These are phyloP conservation scores for Oconnorella tubifera DNA, from an alignment of 2,888 invertebrate genomes.

Conservation along the genomic window DNA sequence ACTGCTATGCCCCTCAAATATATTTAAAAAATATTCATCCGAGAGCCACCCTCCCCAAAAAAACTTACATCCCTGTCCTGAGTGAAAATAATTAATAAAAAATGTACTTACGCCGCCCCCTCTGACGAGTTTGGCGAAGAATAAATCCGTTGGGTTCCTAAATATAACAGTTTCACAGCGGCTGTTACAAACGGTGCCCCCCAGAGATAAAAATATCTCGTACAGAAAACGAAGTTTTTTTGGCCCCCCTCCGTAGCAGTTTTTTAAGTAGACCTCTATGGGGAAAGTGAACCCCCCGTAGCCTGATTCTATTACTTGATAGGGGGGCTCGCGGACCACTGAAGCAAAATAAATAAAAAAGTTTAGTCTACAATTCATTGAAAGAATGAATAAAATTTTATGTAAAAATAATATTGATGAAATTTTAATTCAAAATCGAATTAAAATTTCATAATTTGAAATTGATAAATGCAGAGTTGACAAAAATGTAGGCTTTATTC, in stretches of 20 bases:
- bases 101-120: constrained; percentile 4
- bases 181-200: constrained; percentile 49
- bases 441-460: no score
- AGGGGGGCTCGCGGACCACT: constrained; percentile 89
- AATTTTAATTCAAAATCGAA: no score
- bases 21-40: no score
- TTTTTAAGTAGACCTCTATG: constrained; percentile 76
- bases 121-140: constrained; percentile 2
- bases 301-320: constrained; percentile 81
- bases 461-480: no score
- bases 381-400: no score
- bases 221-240: constrained; percentile 73
- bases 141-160: constrained; percentile 2
- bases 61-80: no score
- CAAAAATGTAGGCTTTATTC: no score
- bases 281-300: constrained; percentile 89
- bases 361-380: no score
- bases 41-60: no score
- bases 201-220: constrained; percentile 75
- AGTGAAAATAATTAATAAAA: neutral
- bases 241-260: constrained; percentile 69
- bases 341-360: no score
- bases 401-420: no score
- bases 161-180: constrained; percentile 7
- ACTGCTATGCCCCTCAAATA: no score